Evolutionary conservation across 2,113 vertebrate genomes (phyloP), one percentile per base, ranked within the genome.

Genomic region (Gasterosteus aculeatus): DNA sequence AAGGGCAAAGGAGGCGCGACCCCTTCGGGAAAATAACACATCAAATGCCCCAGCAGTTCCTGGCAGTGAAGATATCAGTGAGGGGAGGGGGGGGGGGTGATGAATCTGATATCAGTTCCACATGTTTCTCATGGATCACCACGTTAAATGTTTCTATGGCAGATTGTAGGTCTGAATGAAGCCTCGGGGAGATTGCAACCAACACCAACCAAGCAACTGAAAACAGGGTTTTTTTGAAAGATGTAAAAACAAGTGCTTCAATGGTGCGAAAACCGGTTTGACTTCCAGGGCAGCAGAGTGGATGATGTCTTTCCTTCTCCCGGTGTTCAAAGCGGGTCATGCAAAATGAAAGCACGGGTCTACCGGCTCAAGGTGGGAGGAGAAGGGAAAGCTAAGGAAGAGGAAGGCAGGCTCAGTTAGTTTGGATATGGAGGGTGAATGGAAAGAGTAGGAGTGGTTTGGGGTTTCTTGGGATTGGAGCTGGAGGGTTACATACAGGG

Each of bases 71-170:
- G 89, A 85, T 88, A 86, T 90, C 85, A 89, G 88, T 81, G 86
- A 87, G 85, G 87, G 88, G 86, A 87, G 85, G 87, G 88, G 88
- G 81, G 80, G 76, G 84, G 80, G 76, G 84, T 79, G 75, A 84
- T 84, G 88, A 89, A 88, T 82, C 87, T 90, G 89, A 90, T 85
- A 89, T 89, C 80, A 79, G 63, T 72, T 82, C 66, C 73, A 76
- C 90, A 92, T 93, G 88, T 88, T 88, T 83, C 81, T 79, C 66
- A 81, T 89, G 85, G 81, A 89, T 92, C 85, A 86, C 83, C 82
- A 88, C 89, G 90, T 83, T 81, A 31, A 82, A 89, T 88, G 81
- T 90, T 90, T 86, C 59, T 69, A 87, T 91, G 89, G 81, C 86
- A 85, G 81, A 69, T 64, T 80, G 64, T 70, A 70, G 61, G 49